A percentile compares a stretch with the other conserved stretches of the same genome.
Conservation (phyloP, 1,140 invertebrate genomes). For the Plutomurus gul region DNA sequence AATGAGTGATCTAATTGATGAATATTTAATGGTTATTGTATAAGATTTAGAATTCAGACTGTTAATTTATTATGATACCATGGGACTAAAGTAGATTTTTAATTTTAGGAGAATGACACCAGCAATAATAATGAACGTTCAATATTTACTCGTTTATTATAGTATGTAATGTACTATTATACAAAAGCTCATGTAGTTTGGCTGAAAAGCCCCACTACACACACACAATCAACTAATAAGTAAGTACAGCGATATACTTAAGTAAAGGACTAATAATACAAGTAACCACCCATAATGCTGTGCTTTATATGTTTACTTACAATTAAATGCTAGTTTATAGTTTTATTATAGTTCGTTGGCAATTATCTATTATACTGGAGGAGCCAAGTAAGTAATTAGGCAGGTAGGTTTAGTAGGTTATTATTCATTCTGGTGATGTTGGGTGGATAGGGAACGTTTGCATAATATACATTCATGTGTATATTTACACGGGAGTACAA, state of each 20-base stretch:
- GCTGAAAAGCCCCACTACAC: background rate
- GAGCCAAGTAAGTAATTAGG: background rate
- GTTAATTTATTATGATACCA: background rate
- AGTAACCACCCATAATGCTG: background rate
- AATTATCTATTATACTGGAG: background rate
- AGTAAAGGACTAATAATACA: background rate
- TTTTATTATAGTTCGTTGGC: constrained; percentile 1
- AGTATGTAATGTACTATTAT: no score
- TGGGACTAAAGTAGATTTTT: background rate
- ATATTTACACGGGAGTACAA: no score
- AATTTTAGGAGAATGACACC: background rate
- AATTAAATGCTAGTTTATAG: no score
- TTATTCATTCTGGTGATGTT: no score
- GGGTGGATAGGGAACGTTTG: no score
- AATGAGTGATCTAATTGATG: no score
- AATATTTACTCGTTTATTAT: constrained; percentile 30
- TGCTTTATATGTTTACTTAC: background rate
- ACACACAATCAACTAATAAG: background rate
- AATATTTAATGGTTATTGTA: background rate
- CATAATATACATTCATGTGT: no score
- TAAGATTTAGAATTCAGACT: background rate
- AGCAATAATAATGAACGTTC: constrained; percentile 12
- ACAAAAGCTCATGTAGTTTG: constrained; percentile 18
- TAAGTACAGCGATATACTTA: background rate
- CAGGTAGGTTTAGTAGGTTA: no score